A percentile compares a stretch with the other conserved stretches of the same genome.
phyloP scores from a whole-genome alignment of 2,113 vertebrate species.

The Vombatus ursinus region DNA sequence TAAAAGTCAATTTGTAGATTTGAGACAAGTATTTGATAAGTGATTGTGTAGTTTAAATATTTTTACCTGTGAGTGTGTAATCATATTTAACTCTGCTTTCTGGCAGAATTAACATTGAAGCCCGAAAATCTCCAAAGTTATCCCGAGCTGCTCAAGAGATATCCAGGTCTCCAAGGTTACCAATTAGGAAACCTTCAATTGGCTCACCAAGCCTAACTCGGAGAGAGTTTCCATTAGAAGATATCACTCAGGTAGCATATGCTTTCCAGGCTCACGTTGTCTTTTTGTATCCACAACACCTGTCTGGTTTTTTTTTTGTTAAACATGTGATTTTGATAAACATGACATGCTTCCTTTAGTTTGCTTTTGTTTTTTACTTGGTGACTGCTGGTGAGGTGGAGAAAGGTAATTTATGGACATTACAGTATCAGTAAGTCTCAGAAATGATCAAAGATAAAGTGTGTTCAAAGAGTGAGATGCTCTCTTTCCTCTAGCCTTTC shows the following conservation, averaged over 20 bases:
- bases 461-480: too few relatives aligned
- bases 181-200: slow-evolving; percentile 96
- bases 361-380: neutral
- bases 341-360: neutral
- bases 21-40: neutral
- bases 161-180: slow-evolving; percentile 94
- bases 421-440: neutral
- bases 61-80: neutral
- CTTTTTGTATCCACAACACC: neutral
- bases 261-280: neutral
- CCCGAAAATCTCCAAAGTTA: slow-evolving; percentile 97
- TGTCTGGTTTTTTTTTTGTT: too few relatives aligned
- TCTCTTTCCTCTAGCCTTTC: neutral
- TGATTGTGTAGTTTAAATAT: neutral
- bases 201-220: slow-evolving; percentile 95
- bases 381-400: neutral
- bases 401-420: neutral
- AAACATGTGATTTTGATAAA: fast-evolving
- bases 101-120: slow-evolving; percentile 97
- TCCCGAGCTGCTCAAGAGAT: slow-evolving; percentile 94
- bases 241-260: slow-evolving; percentile 93
- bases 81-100: slow-evolving; percentile 76
- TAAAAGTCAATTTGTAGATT: neutral
- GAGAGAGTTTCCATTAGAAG: slow-evolving; percentile 96
- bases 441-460: neutral